These are phyloP conservation scores for Zhuqinia jingwanae DNA, from an alignment of 2,888 invertebrate genomes.

Conservation along the genomic window DNA sequence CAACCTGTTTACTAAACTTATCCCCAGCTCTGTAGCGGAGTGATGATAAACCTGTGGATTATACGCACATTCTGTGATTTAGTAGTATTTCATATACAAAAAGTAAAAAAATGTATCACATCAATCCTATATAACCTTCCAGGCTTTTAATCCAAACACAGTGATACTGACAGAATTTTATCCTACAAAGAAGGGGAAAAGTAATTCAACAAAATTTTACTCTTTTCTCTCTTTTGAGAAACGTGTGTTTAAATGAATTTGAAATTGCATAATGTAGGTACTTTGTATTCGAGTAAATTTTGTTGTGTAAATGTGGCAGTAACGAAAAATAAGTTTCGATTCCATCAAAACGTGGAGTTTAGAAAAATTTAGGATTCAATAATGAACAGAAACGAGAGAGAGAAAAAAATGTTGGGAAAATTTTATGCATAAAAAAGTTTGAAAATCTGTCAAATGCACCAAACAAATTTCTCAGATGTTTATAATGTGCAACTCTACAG, in stretches of 20 bases:
- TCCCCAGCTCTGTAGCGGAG: neutral
- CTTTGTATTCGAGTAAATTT: too few species aligned
- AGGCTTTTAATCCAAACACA: neutral
- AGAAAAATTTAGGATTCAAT: too few species aligned
- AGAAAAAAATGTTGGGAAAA: neutral
- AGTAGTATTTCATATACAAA: neutral
- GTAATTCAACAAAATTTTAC: neutral
- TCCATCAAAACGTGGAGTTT: too few species aligned
- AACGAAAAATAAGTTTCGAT: too few species aligned
- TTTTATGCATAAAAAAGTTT: neutral
- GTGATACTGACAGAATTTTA: neutral
- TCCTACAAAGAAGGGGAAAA: neutral
- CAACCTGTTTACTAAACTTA: slow-evolving; percentile 12
- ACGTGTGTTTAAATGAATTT: too few species aligned
- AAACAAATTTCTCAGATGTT: neutral
- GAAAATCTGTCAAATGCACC: slow-evolving; percentile 5
- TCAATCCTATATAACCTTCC: neutral
- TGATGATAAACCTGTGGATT: neutral
- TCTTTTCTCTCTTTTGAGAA: neutral
- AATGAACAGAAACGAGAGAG: too few species aligned
- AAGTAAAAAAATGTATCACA: neutral
- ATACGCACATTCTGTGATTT: neutral
- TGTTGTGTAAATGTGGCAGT: too few species aligned
- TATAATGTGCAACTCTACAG: too few species aligned
- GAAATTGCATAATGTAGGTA: too few species aligned